Evolutionary conservation across 2,113 vertebrate genomes (phyloP), one percentile per base, ranked within the genome.

Genomic region (Hippocampus zosterae): DNA sequence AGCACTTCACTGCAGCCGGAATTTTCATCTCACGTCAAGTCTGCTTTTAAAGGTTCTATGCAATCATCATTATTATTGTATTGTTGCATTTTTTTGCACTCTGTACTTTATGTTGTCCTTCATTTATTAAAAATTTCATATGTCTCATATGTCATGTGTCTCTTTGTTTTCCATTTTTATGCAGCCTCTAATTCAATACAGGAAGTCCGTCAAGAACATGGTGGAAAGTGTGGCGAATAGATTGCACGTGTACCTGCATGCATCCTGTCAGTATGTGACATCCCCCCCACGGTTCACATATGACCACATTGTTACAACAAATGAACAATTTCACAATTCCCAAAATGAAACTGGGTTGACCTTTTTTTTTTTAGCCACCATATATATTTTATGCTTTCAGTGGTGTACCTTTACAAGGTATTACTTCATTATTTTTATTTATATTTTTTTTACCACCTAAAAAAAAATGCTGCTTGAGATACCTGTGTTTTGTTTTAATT

Each of bases 41-140:
- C 85, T 86, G 79, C 81, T 90, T 82, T 77, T 57, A 75, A 81
- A 81, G 68, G 73, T 79, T 90, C 91, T 91, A 92, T 92, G 91
- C 92, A 93, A 92, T 86, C 84, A 73, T 83, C 84, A 86, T 72
- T 89, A 73, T 82, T 85, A 87, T 72, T 89, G 76, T 87, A 88
- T 77, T 83, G 70, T 83, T 78, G 75, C 68, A 42, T 41, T 21
- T 83, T 82, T 84, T 85, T 73, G 83, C 68, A 83, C 76, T 86
- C 72, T 89, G 79, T 90, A 86, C 80, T 85, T 84, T 85, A 81
- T 76, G 77, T 88, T 87, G 68, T 81, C 74, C 72, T 88, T 88
- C 80, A 91, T 93, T 91, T 90, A 93, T 90, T 92, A 92, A 92
- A 91, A 85, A 71, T 73, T 64, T 85, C 84, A 85, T 86, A 88